A percentile compares a stretch with the other conserved stretches of the same genome.
Conservation (phyloP, 2,888 invertebrate genomes). For the Hirtodrosophila alboralis region DNA sequence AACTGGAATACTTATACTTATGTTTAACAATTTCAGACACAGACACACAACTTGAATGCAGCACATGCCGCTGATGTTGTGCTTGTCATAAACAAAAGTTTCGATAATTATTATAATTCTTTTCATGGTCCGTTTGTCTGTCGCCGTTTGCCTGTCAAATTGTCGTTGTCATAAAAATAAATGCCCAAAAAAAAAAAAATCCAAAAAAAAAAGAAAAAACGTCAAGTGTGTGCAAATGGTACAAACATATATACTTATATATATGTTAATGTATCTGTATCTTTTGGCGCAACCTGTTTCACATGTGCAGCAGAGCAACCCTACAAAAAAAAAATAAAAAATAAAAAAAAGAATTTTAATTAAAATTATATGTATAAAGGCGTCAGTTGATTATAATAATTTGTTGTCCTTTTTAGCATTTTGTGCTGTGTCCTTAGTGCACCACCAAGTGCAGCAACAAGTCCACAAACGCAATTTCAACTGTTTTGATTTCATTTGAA, state of each 20-base stretch:
- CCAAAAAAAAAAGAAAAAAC: constrained; percentile 48
- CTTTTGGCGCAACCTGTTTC: constrained; percentile 65
- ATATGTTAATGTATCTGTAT: constrained; percentile 24
- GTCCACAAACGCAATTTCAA: constrained; percentile 23
- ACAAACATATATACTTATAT: constrained; percentile 2
- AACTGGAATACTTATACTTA: constrained; percentile 7
- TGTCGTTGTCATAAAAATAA: constrained; percentile 71
- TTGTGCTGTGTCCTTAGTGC: constrained; percentile 26
- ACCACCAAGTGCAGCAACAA: constrained; percentile 28
- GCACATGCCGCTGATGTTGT: constrained; percentile 42
- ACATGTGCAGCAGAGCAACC: constrained; percentile 41
- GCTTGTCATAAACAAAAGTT: constrained; percentile 56
- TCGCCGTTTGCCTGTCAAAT: constrained; percentile 64
- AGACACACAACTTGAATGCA: constrained; percentile 29
- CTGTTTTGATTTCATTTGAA: constrained; percentile 32
- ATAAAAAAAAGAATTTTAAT: constrained; percentile 2
- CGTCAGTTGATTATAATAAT: constrained; percentile 47
- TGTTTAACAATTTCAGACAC: constrained; percentile 18
- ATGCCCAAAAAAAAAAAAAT: constrained; percentile 50
- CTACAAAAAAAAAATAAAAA: constrained; percentile 5
- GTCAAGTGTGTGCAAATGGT: constrained; percentile 71
- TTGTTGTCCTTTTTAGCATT: constrained; percentile 27
- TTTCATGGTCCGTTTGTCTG: constrained; percentile 37
- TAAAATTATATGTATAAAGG: constrained; percentile 5
- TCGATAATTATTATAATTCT: constrained; percentile 72